Percentiles rank a stretch among this genome's conserved stretches.
These are phyloP conservation scores for Coleophora deauratella DNA, from an alignment of 2,888 invertebrate genomes.

Conservation along the genomic window DNA sequence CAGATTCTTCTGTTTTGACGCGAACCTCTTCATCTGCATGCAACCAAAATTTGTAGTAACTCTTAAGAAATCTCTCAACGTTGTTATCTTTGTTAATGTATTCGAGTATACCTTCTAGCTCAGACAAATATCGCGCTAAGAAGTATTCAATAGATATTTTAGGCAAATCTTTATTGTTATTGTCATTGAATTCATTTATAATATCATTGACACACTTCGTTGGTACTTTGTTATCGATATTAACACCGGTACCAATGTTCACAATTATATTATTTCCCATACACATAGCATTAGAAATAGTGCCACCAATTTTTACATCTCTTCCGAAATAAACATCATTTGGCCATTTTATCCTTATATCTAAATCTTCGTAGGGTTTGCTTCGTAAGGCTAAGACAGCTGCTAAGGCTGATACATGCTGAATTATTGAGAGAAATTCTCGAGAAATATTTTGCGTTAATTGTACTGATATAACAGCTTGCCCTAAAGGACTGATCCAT, in stretches of 20 bases:
- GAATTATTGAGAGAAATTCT: slow-evolving; percentile 3
- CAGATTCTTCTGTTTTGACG: neutral
- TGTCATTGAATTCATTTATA: slow-evolving; percentile 5
- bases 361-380: slow-evolving; percentile 2
- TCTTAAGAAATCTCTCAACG: slow-evolving; percentile 1
- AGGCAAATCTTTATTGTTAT: neutral
- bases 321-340: slow-evolving; percentile 10
- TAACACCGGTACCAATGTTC: slow-evolving; percentile 8
- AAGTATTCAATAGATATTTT: slow-evolving; percentile 8
- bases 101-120: slow-evolving; percentile 4
- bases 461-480: slow-evolving; percentile 10
- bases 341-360: slow-evolving; percentile 11
- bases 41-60: slow-evolving; percentile 7
- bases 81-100: neutral
- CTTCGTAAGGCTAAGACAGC: slow-evolving; percentile 3
- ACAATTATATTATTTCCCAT: slow-evolving; percentile 4
- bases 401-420: slow-evolving; percentile 8
- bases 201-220: slow-evolving; percentile 7
- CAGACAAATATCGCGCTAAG: slow-evolving; percentile 6
- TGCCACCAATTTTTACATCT: slow-evolving; percentile 6
- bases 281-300: slow-evolving; percentile 5
- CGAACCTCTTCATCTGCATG: slow-evolving; percentile 5
- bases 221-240: slow-evolving; percentile 8
- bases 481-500: slow-evolving; percentile 10
- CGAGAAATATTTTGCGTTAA: slow-evolving; percentile 6